Evolutionary conservation across 2,113 vertebrate species (phyloP).

Genomic region (Chelonoidis abingdonii): DNA sequence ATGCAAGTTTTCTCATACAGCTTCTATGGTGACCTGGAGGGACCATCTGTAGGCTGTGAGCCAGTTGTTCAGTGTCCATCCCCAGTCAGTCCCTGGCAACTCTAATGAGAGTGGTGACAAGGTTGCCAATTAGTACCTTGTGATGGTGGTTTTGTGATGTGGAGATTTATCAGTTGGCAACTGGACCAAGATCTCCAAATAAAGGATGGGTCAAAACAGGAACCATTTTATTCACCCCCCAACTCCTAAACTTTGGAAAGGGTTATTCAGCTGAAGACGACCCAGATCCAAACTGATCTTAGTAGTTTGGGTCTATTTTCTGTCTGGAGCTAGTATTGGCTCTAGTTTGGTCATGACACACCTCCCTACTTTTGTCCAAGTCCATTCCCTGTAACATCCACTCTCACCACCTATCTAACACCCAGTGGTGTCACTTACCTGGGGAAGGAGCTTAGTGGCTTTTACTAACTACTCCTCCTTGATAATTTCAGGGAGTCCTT

Average conservation of each 20-base stretch:
- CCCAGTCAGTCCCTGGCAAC: background rate
- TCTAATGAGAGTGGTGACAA: background rate
- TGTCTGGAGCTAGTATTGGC: background rate
- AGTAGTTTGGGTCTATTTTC: background rate
- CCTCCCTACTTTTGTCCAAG: background rate
- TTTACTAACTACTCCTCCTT: background rate
- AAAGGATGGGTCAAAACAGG: too few species aligned
- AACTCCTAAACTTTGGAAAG: too few species aligned
- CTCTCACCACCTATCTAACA: background rate
- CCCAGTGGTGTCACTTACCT: background rate
- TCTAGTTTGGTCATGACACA: background rate
- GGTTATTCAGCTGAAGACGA: too few species aligned
- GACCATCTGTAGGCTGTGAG: background rate
- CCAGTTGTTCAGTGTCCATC: background rate
- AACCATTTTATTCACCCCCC: too few species aligned
- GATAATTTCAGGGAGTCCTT: background rate
- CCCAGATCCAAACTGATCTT: too few species aligned
- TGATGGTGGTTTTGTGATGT: too few species aligned
- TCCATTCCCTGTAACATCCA: background rate
- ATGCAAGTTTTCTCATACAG: background rate
- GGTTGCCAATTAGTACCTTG: background rate
- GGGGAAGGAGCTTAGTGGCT: background rate
- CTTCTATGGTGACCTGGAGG: background rate
- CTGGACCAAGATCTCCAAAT: too few species aligned
- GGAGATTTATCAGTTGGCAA: too few species aligned